phyloP scores from a whole-genome alignment of 2,888 invertebrate genomes.

The Sphaerophoria rueppellii region DNA sequence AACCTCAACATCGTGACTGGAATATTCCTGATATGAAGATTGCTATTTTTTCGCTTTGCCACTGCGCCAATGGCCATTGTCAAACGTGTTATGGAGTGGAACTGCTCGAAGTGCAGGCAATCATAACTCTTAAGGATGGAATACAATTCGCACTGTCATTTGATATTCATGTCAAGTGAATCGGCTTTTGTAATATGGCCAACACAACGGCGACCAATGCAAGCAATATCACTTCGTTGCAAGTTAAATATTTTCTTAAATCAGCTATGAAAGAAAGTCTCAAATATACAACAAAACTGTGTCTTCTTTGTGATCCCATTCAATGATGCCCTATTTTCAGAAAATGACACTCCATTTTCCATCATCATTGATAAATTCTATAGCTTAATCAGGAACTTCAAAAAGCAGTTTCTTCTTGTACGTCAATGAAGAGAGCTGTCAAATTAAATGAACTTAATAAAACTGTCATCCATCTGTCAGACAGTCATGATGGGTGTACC shows the following conservation, averaged over 20 bases:
- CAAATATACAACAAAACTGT: background rate
- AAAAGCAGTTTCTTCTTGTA: too few relatives aligned
- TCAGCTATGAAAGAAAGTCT: background rate
- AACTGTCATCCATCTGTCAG: constrained; percentile 63
- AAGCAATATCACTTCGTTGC: constrained; percentile 43
- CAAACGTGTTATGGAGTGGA: constrained; percentile 46
- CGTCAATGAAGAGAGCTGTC: constrained; percentile 19
- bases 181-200: background rate
- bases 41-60: constrained; percentile 24
- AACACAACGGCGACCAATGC: constrained; percentile 53
- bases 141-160: constrained; percentile 58
- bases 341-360: too few relatives aligned
- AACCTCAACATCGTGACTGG: constrained; percentile 66
- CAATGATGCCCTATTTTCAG: constrained; percentile 13
- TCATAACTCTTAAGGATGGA: constrained; percentile 26
- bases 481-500: constrained; percentile 6
- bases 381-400: too few relatives aligned
- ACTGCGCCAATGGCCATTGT: background rate
- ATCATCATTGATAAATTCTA: too few relatives aligned
- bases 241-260: constrained; percentile 24
- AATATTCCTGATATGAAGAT: constrained; percentile 51
- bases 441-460: constrained; percentile 65
- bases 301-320: background rate
- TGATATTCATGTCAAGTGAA: constrained; percentile 58
- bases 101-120: constrained; percentile 38